Evolutionary conservation across 2,888 invertebrate genomes (phyloP).

Genomic region (Drosophila borealis): DNA sequence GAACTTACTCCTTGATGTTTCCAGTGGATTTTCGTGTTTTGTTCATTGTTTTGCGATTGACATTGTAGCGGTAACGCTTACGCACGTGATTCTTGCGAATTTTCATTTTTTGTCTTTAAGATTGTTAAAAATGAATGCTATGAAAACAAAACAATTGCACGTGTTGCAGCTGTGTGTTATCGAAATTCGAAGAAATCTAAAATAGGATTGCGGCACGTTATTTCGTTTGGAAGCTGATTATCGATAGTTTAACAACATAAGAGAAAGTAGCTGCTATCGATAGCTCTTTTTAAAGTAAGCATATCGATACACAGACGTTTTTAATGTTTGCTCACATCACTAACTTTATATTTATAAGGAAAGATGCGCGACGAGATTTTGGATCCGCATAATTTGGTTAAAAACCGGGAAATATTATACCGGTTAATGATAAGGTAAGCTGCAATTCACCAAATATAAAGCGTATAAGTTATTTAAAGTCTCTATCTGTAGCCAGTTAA

Average conservation of each 20-base stretch:
- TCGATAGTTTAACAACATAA: neutral
- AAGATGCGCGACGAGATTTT: slow-evolving; percentile 85
- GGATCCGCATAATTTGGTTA: slow-evolving; percentile 92
- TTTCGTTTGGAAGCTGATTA: neutral
- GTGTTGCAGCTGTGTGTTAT: slow-evolving; percentile 61
- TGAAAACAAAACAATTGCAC: slow-evolving; percentile 72
- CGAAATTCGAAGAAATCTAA: slow-evolving; percentile 26
- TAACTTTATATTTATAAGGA: slow-evolving; percentile 16
- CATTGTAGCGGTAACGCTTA: slow-evolving; percentile 89
- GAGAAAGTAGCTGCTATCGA: too few relatives aligned
- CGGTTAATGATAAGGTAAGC: slow-evolving; percentile 95
- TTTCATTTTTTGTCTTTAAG: slow-evolving; percentile 83
- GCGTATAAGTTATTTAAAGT: neutral
- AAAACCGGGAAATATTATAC: slow-evolving; percentile 95
- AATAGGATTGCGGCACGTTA: neutral
- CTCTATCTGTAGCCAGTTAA: slow-evolving; percentile 91
- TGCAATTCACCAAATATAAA: neutral
- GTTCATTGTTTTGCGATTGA: slow-evolving; percentile 90
- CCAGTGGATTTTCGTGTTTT: slow-evolving; percentile 89
- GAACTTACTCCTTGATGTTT: slow-evolving; percentile 89
- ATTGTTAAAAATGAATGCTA: slow-evolving; percentile 2
- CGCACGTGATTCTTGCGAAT: slow-evolving; percentile 87
- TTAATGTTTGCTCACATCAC: neutral
- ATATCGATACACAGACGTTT: slow-evolving; percentile 18
- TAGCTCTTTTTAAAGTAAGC: too few relatives aligned